Evolutionary conservation across 1,140 invertebrate species (phyloP), one percentile per base, ranked within the genome.

Genomic region (Drosophila lini): DNA sequence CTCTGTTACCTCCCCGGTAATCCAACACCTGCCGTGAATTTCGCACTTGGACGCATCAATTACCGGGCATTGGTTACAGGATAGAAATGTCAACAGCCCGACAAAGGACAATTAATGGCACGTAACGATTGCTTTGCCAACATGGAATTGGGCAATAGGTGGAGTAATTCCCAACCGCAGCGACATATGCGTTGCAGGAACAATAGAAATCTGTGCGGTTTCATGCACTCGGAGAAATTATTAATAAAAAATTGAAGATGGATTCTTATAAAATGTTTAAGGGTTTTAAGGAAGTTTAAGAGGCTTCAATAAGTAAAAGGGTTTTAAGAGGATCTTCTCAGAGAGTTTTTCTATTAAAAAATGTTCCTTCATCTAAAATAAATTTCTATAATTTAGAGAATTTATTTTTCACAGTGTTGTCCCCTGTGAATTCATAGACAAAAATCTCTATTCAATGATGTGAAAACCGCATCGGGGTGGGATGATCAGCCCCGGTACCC

Each of bases 11-110:
- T 34, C 32, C 32, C 7, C 15, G 19, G 47, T 74, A 79, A 82
- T 76, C 65, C 75, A 63, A 89, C 83, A 88, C 83, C 83, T 88
- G 83, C 77, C 80, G 63, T 56, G 28, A 81, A 80, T 76, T 69
- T 77, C 58, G 50, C 63, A 82, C 36, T 53, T 68, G 36, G 28
- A 38, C 70, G 28, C 76, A 78, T 83, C 80, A 83, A 78, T 89
- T 80, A 83, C 55, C 42, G 28, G 50, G 44, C 68, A 38, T 55
- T 34, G 52, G 52, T 55, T 55, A 55, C 52, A 25, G 40, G 52
- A 78, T 78, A 58, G 68, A 78, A 74, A 78, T 80, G 84, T 80
- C 76, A 85, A 48, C 63, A 70, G 69, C 40, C 34, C 48, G 45
- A 70, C 58, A 41, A 32, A 28, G 36, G 47, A 41, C 57, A 78